Base-by-base conservation (phyloP, 2,113 vertebrate species). In the Progne subis region DNA sequence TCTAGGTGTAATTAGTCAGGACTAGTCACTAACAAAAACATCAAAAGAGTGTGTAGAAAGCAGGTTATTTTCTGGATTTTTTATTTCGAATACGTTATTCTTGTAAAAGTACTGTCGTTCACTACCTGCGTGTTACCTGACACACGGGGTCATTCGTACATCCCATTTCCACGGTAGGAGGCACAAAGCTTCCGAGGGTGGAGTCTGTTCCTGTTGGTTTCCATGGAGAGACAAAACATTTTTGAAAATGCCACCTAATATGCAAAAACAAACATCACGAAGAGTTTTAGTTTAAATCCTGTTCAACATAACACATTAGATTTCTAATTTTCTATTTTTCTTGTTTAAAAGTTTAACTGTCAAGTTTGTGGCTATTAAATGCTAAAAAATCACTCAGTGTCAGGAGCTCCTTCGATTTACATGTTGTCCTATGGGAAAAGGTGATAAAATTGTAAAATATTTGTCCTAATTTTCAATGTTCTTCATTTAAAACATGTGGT, bases 121-220 rank as follows among this genome's bases (percentile, higher is more conserved):
- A 16, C 5, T 56, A 56, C 25, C 8, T 52, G 11, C 11, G 7
- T 70, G 29, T 43, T 71, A 61, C n/a, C 19, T 46, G 53, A 34
- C 3, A 3, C 24, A 4, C 10, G 10, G 46, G 39, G 5, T 39
- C 28, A 3, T 47, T 37, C 31, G 10, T 43, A 18, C 20, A 11
- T 71, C 44, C 16, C 46, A 1, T 39, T 82, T 34, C 59, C 14
- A 9, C 0, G 1, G 28, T 3, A 18, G 49, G 20, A 47, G 11
- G 16, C 0, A 0, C 63, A 79, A 60, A 79, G 18, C 9, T 37
- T 37, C 37, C 15, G 37, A 3, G 24, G 24, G 34, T 47, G 16
- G 24, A 37, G 4, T 29, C 32, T 80, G 7, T 24, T 75, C 26
- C 20, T 32, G 7, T 34, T 76, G 12, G 6, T 34, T 79, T 76